These are phyloP conservation scores for Aplysia californica DNA, from an alignment of 1,140 invertebrate species.

Conservation along the genomic window DNA sequence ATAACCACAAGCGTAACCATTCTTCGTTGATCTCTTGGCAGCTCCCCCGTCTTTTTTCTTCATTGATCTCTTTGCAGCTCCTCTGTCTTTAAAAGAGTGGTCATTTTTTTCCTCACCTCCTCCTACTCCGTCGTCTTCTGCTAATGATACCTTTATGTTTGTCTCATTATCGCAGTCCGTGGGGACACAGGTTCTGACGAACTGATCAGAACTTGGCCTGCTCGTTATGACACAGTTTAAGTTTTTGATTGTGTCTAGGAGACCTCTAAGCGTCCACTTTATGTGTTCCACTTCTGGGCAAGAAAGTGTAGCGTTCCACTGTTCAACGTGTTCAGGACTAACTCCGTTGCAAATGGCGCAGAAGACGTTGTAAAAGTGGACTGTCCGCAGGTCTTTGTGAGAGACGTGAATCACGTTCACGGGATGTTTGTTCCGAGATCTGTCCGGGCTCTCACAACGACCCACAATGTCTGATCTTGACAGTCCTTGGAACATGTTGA, in stretches of 20 bases:
- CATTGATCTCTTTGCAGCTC: too few relatives aligned
- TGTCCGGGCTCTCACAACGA: background rate
- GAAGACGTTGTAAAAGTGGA: conserved; percentile 20
- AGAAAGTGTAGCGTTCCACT: too few relatives aligned
- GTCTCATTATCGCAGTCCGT: too few relatives aligned
- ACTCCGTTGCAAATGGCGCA: conserved; percentile 17
- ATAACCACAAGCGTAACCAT: too few relatives aligned
- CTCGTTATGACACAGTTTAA: background rate
- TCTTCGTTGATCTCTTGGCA: too few relatives aligned
- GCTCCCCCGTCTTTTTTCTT: too few relatives aligned
- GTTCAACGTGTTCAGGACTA: background rate
- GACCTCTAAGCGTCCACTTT: background rate
- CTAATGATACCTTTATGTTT: background rate
- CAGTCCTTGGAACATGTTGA: background rate
- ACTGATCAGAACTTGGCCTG: background rate
- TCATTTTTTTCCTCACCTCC: too few relatives aligned
- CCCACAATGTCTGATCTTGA: background rate
- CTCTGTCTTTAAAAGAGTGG: too few relatives aligned
- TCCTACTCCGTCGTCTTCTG: background rate
- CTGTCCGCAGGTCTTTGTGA: background rate
- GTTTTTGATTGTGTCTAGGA: background rate
- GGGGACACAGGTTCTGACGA: background rate
- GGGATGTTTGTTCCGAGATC: background rate
- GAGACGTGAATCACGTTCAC: background rate
- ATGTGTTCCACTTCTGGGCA: background rate